These are phyloP conservation scores for Campaea margaritaria DNA, from an alignment of 2,888 invertebrate genomes.

Conservation along the genomic window DNA sequence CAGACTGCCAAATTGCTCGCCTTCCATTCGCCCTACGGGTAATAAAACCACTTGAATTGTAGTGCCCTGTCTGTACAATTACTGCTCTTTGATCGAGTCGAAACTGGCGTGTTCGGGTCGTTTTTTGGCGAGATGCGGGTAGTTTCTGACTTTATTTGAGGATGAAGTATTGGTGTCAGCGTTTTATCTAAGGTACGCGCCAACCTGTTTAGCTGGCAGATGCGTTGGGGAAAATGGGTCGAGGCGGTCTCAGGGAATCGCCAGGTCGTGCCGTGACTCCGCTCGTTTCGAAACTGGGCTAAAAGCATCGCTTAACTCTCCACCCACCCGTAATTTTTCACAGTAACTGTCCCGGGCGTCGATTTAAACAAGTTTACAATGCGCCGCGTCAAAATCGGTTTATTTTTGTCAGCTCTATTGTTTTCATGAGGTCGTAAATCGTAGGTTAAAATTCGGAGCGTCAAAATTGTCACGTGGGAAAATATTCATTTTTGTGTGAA, in stretches of 20 bases:
- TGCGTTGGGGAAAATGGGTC: slow-evolving; percentile 70
- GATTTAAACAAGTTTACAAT: slow-evolving; percentile 63
- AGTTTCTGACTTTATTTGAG: slow-evolving; percentile 42
- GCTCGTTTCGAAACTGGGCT: slow-evolving; percentile 67
- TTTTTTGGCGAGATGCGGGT: slow-evolving; percentile 43
- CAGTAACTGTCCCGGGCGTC: slow-evolving; percentile 59
- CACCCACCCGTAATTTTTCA: slow-evolving; percentile 67
- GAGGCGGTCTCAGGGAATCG: slow-evolving; percentile 64
- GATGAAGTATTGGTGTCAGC: slow-evolving; percentile 33
- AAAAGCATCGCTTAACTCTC: slow-evolving; percentile 67
- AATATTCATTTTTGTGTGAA: slow-evolving; percentile 69
- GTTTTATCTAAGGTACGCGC: slow-evolving; percentile 42
- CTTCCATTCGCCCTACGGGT: slow-evolving; percentile 63
- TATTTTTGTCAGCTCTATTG: slow-evolving; percentile 29
- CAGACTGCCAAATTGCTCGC: slow-evolving; percentile 78
- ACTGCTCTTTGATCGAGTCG: slow-evolving; percentile 67
- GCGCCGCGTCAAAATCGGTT: slow-evolving; percentile 52
- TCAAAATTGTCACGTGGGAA: slow-evolving; percentile 58
- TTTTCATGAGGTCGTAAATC: slow-evolving; percentile 41
- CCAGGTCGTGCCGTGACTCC: slow-evolving; percentile 71
- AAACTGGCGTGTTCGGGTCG: slow-evolving; percentile 49
- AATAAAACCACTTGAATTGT: slow-evolving; percentile 72
- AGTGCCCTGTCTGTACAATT: slow-evolving; percentile 69
- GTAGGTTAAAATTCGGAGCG: slow-evolving; percentile 47
- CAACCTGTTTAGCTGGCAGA: slow-evolving; percentile 66